phyloP scores from a whole-genome alignment of 2,113 vertebrate genomes.

The Marmota monax region DNA sequence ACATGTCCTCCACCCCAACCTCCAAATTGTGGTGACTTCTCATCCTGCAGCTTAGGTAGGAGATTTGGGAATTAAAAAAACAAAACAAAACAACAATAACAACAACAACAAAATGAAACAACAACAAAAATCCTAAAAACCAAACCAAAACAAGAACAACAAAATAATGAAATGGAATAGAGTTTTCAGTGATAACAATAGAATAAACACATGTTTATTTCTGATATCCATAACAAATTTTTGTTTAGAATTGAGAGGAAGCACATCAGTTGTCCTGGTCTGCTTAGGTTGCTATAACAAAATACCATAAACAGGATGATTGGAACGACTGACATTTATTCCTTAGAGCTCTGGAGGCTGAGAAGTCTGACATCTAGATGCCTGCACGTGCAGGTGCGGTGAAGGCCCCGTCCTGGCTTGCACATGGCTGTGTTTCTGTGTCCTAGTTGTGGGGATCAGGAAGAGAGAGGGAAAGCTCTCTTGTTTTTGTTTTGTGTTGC shows the following conservation, averaged over 20 bases:
- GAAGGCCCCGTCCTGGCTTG: background rate
- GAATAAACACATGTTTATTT: background rate
- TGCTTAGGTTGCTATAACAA: background rate
- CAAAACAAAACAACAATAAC: background rate
- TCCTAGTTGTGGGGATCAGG: background rate
- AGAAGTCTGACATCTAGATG: background rate
- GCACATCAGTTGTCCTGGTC: background rate
- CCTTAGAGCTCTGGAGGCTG: background rate
- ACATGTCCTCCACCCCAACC: background rate
- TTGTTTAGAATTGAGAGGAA: constrained; percentile 9
- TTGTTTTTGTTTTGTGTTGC: background rate
- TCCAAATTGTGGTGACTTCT: background rate
- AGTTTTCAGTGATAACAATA: background rate
- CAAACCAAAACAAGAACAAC: too few species aligned
- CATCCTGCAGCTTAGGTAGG: background rate
- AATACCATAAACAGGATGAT: background rate
- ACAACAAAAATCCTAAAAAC: too few species aligned
- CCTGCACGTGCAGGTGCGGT: background rate
- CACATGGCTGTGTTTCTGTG: background rate
- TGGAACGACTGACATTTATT: background rate
- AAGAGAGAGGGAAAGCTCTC: background rate
- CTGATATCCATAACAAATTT: background rate
- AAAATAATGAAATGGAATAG: background rate
- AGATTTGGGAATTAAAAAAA: background rate
- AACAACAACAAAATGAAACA: background rate